A percentile compares a stretch with the other conserved stretches of the same genome.
These are phyloP conservation scores for Phataginus tricuspis DNA, from an alignment of 2,797 vertebrate genomes.

Conservation along the genomic window DNA sequence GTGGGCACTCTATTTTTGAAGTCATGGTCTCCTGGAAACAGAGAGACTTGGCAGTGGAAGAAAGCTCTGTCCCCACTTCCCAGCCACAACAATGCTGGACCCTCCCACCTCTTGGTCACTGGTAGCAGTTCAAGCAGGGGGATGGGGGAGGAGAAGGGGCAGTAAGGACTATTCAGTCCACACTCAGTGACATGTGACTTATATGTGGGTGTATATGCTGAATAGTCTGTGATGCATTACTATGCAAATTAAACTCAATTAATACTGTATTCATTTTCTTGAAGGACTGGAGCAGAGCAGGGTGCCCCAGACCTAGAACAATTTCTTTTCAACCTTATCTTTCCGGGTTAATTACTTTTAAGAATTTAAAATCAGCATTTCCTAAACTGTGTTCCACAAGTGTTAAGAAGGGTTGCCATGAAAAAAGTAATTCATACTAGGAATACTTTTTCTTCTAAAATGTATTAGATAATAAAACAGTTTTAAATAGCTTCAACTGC, in stretches of 20 bases:
- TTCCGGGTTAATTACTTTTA: conserved; percentile 51
- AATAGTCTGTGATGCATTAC: background rate
- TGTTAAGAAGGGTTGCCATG: background rate
- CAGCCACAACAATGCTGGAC: background rate
- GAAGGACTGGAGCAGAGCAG: background rate
- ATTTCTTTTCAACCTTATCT: conserved; percentile 23
- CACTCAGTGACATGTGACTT: accelerated
- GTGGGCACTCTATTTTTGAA: background rate
- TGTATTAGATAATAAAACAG: background rate
- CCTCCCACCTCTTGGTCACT: background rate
- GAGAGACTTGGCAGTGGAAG: too few species aligned
- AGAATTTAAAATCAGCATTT: conserved; percentile 28
- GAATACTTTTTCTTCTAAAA: conserved; percentile 22
- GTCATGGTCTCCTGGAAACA: background rate
- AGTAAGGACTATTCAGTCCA: background rate
- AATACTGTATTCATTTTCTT: conserved; percentile 29
- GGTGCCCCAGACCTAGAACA: conserved; percentile 30
- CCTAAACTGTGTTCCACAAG: background rate
- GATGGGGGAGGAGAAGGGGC: background rate
- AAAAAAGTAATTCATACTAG: background rate
- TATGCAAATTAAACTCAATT: background rate
- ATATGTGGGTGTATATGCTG: accelerated
- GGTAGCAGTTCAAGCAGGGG: background rate
- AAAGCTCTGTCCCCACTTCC: background rate
- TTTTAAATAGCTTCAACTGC: background rate